Percentiles rank a stretch among this genome's conserved stretches.
These are phyloP conservation scores for Tetheella fluctuosa DNA, from an alignment of 2,888 invertebrate genomes.

Conservation along the genomic window DNA sequence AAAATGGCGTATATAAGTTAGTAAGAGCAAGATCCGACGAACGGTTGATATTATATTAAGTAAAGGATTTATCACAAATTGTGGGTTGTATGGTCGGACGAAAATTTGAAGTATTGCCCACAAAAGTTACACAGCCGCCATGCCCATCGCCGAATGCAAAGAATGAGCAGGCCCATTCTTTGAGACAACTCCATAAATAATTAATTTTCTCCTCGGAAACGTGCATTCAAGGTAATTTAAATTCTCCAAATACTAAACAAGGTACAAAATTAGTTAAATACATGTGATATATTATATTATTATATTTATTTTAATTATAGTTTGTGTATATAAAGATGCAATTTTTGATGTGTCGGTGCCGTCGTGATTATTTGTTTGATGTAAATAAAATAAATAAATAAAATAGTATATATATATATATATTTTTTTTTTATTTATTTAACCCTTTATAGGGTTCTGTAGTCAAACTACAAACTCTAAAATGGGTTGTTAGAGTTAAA, in stretches of 20 bases:
- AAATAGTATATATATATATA: no score
- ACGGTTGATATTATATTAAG: background rate
- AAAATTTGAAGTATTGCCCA: no score
- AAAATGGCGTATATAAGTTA: background rate
- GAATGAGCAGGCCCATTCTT: no score
- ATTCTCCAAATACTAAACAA: slow-evolving; percentile 9
- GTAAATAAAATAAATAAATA: slow-evolving; percentile 11
- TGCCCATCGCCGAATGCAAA: no score
- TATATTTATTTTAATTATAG: slow-evolving; percentile 18
- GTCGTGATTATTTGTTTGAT: slow-evolving; percentile 1
- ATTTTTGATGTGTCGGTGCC: background rate
- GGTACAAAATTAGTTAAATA: slow-evolving; percentile 22
- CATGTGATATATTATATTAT: slow-evolving; percentile 18
- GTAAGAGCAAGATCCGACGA: background rate
- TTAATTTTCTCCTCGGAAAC: background rate
- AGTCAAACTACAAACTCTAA: no score
- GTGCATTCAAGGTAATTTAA: background rate
- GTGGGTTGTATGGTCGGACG: no score
- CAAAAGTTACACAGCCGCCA: no score
- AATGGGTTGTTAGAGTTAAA: no score
- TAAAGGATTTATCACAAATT: no score
- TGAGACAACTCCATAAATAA: no score
- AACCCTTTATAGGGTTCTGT: no score
- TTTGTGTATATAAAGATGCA: slow-evolving; percentile 5
- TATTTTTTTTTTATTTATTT: background rate